These are phyloP conservation scores for Baronia brevicornis DNA, from an alignment of 2,888 invertebrate species.

Conservation along the genomic window DNA sequence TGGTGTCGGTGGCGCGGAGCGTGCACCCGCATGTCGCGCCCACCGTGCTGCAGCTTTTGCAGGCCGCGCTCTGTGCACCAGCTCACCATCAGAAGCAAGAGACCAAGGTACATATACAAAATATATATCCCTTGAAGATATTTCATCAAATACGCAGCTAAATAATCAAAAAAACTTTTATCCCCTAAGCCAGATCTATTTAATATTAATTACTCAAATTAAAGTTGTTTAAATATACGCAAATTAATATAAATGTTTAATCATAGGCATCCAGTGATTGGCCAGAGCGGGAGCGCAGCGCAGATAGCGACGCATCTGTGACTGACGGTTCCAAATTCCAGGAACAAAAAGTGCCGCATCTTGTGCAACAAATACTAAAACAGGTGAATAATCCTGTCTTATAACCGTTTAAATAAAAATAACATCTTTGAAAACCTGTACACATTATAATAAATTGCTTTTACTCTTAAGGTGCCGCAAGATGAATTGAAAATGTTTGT, in stretches of 20 bases:
- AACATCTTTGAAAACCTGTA: background rate
- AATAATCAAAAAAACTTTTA: too few species aligned
- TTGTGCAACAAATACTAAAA: constrained; percentile 64
- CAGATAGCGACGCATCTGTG: constrained; percentile 60
- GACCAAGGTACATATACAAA: constrained; percentile 5
- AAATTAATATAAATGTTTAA: too few species aligned
- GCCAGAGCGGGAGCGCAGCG: constrained; percentile 62
- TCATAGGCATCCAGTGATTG: constrained; percentile 43
- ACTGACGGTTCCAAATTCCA: constrained; percentile 70
- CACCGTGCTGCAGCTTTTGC: constrained; percentile 91
- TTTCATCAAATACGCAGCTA: too few species aligned
- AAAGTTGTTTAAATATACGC: too few species aligned
- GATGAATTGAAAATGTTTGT: constrained; percentile 84
- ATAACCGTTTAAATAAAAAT: background rate
- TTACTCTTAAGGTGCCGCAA: constrained; percentile 62
- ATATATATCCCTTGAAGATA: background rate
- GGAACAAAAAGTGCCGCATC: constrained; percentile 55
- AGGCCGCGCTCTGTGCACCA: constrained; percentile 86
- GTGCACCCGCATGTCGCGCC: constrained; percentile 95
- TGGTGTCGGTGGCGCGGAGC: constrained; percentile 88
- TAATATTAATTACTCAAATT: constrained; percentile 1
- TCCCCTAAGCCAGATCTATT: background rate
- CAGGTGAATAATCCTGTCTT: constrained; percentile 36
- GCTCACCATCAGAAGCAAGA: constrained; percentile 8
- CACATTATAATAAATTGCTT: constrained; percentile 9